Evolutionary conservation across 1,140 invertebrate species (phyloP), one percentile per base, ranked within the genome.

Genomic region (Lordiphosa mommai): DNA sequence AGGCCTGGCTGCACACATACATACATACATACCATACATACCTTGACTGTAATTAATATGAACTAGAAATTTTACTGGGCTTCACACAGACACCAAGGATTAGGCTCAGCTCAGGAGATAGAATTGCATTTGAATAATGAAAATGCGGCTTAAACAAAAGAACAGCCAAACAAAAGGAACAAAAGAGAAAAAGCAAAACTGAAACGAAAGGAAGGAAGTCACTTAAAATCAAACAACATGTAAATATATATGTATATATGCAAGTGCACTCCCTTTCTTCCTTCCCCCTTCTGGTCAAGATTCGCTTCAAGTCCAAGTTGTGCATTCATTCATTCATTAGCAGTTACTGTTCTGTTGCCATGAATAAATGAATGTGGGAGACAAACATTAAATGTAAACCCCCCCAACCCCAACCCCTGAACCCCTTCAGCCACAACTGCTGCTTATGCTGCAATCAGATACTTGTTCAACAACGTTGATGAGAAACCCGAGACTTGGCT

Each of bases 151-250:
- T 6, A 23, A 1, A 23, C 20, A 23, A 23, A 23, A 23, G 20
- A 20, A 20, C 17, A 2, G 17, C 4, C 17, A 23, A 23, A 23
- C 20, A 23, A 23, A 23, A 23, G 20, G 6, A 3, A 3, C 16
- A 17, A 17, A 17, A 17, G 1, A 5, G 4, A 23, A 23, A 17
- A 3, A 17, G 16, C 16, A 17, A 23, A 20, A 20, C 1, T 3
- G 3, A 20, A 4, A 4, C 0, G 60, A 20, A 61, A 57, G 68
- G 63, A 72, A 73, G 74, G 52, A 79, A 66, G 56, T 70, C 57
- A 61, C 65, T 80, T 61, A 73, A 80, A 80, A 66, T 73, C 74
- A 43, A 80, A 79, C 65, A 80, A 74, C 74, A 79, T 73, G 74
- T 73, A 73, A 79, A 79, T 77, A 58, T 29, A 34, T 55, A 66